phyloP scores from a whole-genome alignment of 2,888 invertebrate genomes.

The Phortica okadai region DNA sequence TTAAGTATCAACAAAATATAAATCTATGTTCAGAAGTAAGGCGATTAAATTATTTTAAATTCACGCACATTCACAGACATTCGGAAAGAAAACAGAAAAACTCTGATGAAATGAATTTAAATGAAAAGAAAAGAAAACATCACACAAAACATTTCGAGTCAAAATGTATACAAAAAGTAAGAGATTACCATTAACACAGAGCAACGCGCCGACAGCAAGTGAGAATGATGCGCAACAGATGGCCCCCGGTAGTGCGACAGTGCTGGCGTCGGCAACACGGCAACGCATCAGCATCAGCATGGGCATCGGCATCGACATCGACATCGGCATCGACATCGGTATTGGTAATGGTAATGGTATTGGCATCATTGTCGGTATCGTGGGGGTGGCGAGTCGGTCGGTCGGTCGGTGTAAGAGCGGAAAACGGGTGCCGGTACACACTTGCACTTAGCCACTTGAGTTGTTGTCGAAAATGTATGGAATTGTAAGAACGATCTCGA shows the following conservation, averaged over 20 bases:
- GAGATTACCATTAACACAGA: conserved; percentile 71
- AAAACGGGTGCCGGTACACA: no score
- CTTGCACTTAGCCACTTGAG: conserved; percentile 64
- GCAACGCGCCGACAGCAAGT: conserved; percentile 70
- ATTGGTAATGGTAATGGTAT: not conserved
- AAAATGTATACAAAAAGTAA: conserved; percentile 53
- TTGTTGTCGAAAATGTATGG: conserved; percentile 55
- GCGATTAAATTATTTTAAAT: conserved; percentile 65
- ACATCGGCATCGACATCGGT: conserved; percentile 43
- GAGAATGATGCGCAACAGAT: conserved; percentile 73
- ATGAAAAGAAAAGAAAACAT: not conserved
- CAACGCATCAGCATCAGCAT: conserved; percentile 41
- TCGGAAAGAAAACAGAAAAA: no score
- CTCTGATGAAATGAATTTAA: no score
- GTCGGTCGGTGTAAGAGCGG: no score
- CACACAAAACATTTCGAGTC: conserved; percentile 41
- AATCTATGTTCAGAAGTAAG: conserved; percentile 60
- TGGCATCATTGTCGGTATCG: not conserved
- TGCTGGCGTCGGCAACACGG: conserved; percentile 38
- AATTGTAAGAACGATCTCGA: conserved; percentile 50
- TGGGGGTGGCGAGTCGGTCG: conserved; percentile 38
- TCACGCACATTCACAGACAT: conserved; percentile 42
- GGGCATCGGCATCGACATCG: conserved; percentile 44
- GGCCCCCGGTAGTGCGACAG: conserved; percentile 52
- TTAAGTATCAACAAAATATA: conserved; percentile 70